Evolutionary conservation across 2,797 vertebrate genomes (phyloP), one percentile per base, ranked within the genome.

Genomic region (Melanotaenia parkinsoni): DNA sequence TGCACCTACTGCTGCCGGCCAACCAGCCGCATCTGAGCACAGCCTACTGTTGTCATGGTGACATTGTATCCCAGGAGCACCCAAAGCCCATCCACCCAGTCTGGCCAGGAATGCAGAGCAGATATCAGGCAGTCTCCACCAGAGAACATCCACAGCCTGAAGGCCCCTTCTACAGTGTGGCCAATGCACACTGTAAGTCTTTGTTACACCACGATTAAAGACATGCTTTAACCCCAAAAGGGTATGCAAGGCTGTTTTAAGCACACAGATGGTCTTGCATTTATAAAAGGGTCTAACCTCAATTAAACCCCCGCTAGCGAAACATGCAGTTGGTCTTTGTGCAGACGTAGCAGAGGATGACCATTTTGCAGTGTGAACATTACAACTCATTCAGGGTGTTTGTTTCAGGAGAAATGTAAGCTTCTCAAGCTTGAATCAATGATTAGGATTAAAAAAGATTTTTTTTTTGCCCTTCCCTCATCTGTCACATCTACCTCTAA

Each of bases 1-100:
- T 95, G 94, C 86, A 90, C 95, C 72, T 96, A 95, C 89, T 95
- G 95, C 90, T 95, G 95, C 90, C 90, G 95, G 84, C 94, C 95
- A 20, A 91, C 95, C 77, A 96, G 95, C 81, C 93, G 94, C 20
- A 94, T 95, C 88, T 96, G 91, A 95, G 82, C 76, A 70, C 79
- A 76, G 50, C 70, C 67, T 71, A 76, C 75, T 51, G 45, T 74
- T 54, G 72, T 74, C 76, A 73, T 54, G 76, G 59, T 70, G 81
- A 89, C 67, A 45, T 45, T 33, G 60, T 85, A 65, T 76, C 73
- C 77, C 70, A 63, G 76, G 74, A 82, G 78, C 72, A 8, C 75
- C 81, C 71, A 85, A 79, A 86, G 79, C 81, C 76, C 69, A 16
- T 64, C 83, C 76, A 45, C 86, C 94, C 93, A 93, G 93, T 94